These are phyloP conservation scores for Anniella stebbinsi DNA, from an alignment of 2,797 vertebrate species.

Conservation along the genomic window DNA sequence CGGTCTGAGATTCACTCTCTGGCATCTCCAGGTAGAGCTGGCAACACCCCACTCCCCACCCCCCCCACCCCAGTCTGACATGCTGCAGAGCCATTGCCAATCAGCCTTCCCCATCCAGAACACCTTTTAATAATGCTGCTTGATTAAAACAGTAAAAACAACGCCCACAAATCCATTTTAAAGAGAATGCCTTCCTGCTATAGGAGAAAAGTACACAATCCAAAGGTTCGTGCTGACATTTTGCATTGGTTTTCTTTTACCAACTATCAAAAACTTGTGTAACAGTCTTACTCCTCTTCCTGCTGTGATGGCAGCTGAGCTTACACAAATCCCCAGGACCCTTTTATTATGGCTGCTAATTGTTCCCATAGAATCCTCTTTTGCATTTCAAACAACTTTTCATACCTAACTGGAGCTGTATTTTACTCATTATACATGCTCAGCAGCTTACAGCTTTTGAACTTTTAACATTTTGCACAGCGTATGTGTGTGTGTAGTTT, in stretches of 20 bases:
- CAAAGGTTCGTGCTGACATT: conserved; percentile 37
- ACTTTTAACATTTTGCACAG: conserved; percentile 19
- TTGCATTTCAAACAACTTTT: conserved; percentile 56
- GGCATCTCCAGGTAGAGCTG: too few relatives aligned
- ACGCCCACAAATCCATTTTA: not conserved
- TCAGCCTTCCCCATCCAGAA: too few relatives aligned
- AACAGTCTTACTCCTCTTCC: conserved; percentile 36
- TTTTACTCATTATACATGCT: conserved; percentile 16
- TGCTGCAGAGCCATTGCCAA: too few relatives aligned
- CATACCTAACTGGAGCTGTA: conserved; percentile 32
- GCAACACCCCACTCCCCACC: too few relatives aligned
- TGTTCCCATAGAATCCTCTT: conserved; percentile 57
- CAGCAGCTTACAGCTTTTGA: conserved; percentile 38
- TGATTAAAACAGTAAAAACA: conserved; percentile 36
- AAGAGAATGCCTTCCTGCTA: not conserved
- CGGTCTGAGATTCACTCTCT: too few relatives aligned
- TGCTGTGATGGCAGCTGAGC: conserved; percentile 43
- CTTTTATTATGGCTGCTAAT: conserved; percentile 56
- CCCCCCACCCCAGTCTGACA: too few relatives aligned
- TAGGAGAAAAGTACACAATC: fast-evolving
- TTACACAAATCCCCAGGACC: conserved; percentile 58
- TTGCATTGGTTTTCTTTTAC: conserved; percentile 57
- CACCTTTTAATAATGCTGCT: not conserved
- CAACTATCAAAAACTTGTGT: conserved; percentile 70
- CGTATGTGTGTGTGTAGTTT: not conserved